Evolutionary conservation across 1,140 invertebrate species (phyloP).

Genomic region (Zaprionus ghesquierei): DNA sequence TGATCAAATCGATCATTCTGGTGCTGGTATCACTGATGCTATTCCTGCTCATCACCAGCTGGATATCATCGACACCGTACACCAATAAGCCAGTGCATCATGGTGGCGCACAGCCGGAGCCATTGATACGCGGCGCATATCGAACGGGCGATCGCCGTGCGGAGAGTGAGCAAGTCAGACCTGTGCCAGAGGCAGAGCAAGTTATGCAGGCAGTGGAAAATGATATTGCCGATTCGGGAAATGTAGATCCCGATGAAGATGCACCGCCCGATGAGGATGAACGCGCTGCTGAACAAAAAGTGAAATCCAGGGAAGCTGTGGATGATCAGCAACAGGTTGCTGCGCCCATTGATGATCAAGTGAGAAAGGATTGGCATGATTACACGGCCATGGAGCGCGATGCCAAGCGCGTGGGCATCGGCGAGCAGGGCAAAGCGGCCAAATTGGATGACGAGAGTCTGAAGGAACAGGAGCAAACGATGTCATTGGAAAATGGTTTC

Average conservation of each 20-base stretch:
- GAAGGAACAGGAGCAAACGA: conserved; percentile 84
- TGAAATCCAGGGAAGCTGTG: neutral
- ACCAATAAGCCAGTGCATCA: conserved; percentile 68
- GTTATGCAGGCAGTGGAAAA: neutral
- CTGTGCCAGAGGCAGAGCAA: neutral
- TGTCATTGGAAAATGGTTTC: conserved; percentile 87
- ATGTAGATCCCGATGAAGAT: neutral
- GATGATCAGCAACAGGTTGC: conserved; percentile 35
- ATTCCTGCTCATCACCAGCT: conserved; percentile 71
- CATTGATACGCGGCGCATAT: neutral
- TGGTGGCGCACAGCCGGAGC: conserved; percentile 37
- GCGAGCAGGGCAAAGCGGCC: conserved; percentile 89
- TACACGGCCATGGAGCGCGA: conserved; percentile 89
- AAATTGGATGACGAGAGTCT: conserved; percentile 87
- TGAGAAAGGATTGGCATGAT: conserved; percentile 91
- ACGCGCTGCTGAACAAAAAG: neutral
- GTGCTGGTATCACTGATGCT: conserved; percentile 59
- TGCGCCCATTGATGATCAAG: conserved; percentile 83
- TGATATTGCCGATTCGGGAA: neutral
- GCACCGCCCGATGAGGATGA: neutral
- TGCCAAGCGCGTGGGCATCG: conserved; percentile 87
- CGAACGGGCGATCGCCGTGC: neutral
- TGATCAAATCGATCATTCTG: conserved; percentile 62
- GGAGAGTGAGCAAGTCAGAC: neutral
- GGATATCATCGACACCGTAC: conserved; percentile 71